A percentile compares a stretch with the other conserved stretches of the same genome.
Conservation (phyloP, 64 coral and sea anemone genomes). For the Anthopleura sola region DNA sequence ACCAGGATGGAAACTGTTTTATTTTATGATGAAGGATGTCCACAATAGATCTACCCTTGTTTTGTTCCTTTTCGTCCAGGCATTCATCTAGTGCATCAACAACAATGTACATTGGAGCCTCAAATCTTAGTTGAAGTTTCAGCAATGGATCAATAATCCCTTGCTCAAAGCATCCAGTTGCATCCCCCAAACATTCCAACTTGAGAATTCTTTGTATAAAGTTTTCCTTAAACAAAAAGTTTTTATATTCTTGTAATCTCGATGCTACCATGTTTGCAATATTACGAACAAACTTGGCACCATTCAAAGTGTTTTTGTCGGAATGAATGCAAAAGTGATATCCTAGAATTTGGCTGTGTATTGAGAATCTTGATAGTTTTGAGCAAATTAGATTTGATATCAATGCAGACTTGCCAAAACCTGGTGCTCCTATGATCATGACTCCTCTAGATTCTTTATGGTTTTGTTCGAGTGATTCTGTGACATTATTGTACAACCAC, state of each 20-base stretch:
- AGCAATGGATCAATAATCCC: conserved; percentile 35
- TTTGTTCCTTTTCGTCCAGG: conserved; percentile 12
- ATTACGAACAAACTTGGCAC: conserved; percentile 63
- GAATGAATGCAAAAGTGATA: conserved; percentile 78
- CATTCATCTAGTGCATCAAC: conserved; percentile 71
- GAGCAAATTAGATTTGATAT: conserved; percentile 60
- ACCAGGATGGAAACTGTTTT: conserved; percentile 55
- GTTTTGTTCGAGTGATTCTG: background rate
- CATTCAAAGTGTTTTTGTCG: conserved; percentile 59
- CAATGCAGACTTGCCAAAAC: conserved; percentile 69
- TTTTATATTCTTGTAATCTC: conserved; percentile 41
- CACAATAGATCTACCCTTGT: conserved; percentile 23
- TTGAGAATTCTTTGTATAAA: conserved; percentile 32
- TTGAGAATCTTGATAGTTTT: conserved; percentile 50
- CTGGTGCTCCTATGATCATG: conserved; percentile 51
- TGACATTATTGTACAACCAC: conserved; percentile 58
- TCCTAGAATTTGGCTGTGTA: conserved; percentile 55
- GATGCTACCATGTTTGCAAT: conserved; percentile 34
- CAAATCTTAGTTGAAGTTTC: conserved; percentile 10
- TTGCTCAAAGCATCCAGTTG: conserved; percentile 50
- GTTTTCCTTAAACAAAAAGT: conserved; percentile 15
- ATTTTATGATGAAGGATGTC: conserved; percentile 51
- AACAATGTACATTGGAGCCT: conserved; percentile 28
- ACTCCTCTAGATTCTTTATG: conserved; percentile 8
- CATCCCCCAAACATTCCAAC: conserved; percentile 39